These are phyloP conservation scores for Patella pellucida DNA, from an alignment of 2,888 invertebrate species.

Conservation along the genomic window DNA sequence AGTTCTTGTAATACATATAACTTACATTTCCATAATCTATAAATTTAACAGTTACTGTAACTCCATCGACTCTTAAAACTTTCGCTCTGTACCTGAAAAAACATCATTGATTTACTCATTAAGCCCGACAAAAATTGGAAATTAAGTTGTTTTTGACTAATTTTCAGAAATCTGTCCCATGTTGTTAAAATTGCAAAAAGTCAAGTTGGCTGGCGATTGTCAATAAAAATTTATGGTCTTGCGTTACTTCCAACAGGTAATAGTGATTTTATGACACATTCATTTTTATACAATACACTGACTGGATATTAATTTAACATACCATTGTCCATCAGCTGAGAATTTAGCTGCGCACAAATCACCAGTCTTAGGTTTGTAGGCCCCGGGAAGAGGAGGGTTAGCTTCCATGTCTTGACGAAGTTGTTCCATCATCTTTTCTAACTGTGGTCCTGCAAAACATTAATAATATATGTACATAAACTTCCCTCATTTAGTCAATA, in stretches of 20 bases:
- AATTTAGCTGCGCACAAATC: slow-evolving; percentile 93
- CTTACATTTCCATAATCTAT: slow-evolving; percentile 93
- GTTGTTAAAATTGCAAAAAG: too few species aligned
- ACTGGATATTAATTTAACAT: slow-evolving; percentile 14
- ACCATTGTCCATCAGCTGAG: slow-evolving; percentile 89
- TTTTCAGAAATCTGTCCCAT: too few species aligned
- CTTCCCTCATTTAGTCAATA: too few species aligned
- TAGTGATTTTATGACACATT: too few species aligned
- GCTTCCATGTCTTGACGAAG: slow-evolving; percentile 85
- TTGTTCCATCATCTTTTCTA: slow-evolving; percentile 88
- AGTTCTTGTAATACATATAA: slow-evolving; percentile 18
- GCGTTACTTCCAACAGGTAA: too few species aligned
- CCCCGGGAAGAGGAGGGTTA: slow-evolving; percentile 88
- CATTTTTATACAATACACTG: too few species aligned
- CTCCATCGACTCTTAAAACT: slow-evolving; percentile 83
- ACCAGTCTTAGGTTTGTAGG: slow-evolving; percentile 85
- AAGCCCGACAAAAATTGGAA: too few species aligned
- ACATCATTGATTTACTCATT: not conserved
- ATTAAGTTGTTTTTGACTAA: too few species aligned
- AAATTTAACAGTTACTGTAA: slow-evolving; percentile 86
- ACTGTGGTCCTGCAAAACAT: slow-evolving; percentile 78
- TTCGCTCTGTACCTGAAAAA: slow-evolving; percentile 84
- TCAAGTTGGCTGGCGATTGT: too few species aligned
- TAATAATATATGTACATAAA: not conserved
- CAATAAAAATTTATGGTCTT: too few species aligned